Conservation (phyloP, 2,797 vertebrate genomes). For the Gorsachius magnificus region DNA sequence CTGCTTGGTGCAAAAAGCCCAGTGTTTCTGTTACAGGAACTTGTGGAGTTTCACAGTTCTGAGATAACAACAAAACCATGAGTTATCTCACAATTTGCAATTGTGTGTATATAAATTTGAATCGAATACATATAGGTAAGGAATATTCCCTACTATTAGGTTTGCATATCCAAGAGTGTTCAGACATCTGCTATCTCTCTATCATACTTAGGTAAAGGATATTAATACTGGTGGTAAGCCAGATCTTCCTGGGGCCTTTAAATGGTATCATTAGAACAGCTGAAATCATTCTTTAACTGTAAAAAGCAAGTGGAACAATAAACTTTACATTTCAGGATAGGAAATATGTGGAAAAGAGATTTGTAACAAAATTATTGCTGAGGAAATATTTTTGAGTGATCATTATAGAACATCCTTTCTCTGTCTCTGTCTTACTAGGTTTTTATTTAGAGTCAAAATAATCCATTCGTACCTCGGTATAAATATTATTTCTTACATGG, state of each 20-base stretch:
- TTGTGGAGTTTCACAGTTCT: background rate
- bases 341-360: background rate
- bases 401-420: background rate
- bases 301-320: background rate
- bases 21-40: background rate
- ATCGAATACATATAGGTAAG: background rate
- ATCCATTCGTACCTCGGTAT: background rate
- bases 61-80: background rate
- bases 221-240: background rate
- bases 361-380: background rate
- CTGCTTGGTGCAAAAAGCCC: background rate
- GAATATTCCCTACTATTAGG: background rate
- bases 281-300: background rate
- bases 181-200: background rate
- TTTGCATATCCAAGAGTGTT: background rate
- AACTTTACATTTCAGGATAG: background rate
- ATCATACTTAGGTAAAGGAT: background rate
- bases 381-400: background rate
- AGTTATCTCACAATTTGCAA: background rate
- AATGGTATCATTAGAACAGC: background rate
- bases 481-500: background rate
- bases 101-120: background rate
- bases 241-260: background rate
- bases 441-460: background rate
- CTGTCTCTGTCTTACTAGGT: background rate